Base-by-base conservation (phyloP, 2,797 vertebrate genomes). In the Cyclura pinguis region DNA sequence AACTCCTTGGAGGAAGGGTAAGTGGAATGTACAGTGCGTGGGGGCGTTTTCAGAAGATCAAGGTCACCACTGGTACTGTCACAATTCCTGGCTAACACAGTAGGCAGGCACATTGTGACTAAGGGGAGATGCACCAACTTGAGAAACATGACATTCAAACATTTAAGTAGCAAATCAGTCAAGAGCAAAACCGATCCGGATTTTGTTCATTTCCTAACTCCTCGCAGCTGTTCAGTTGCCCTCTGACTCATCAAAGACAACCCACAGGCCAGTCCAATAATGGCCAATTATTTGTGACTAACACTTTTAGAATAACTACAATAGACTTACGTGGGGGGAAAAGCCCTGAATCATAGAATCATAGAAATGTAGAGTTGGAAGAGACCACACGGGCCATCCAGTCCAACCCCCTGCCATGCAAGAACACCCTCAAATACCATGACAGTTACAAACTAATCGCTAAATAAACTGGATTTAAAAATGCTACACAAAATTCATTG, bases 401-500 rank as follows among this genome's bases (percentile, higher is more conserved):
- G n/a, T n/a, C n/a, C n/a, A n/a, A n/a, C n/a, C n/a, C n/a, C n/a
- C n/a, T n/a, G n/a, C n/a, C n/a, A n/a, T n/a, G n/a, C n/a, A n/a
- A n/a, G n/a, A n/a, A n/a, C n/a, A n/a, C n/a, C n/a, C n/a, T n/a
- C n/a, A n/a, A n/a, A 69, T 29, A 12, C 67, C 8, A 10, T 32
- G 67, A 3, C 67, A 86, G 52, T 29, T 14, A 16, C 22, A 29
- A 27, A 38, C 20, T 20, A 18, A n/a, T 20, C 0, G 52, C 52
- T 10, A 22, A 14, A 52, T 9, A 3, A 2, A 10, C 1, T 0
- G 8, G 8, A 29, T 12, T 5, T 12, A 52, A 32, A 6, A 29
- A 57, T 12, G 4, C 3, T 10, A 10, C 13, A 1, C 13, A 20
- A 50, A 2, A 1, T 1, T 12, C 3, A 27, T 24, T n/a, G 27